These are phyloP conservation scores for Sebastes kiyomatsui DNA, from an alignment of 2,797 vertebrate species.

Conservation along the genomic window DNA sequence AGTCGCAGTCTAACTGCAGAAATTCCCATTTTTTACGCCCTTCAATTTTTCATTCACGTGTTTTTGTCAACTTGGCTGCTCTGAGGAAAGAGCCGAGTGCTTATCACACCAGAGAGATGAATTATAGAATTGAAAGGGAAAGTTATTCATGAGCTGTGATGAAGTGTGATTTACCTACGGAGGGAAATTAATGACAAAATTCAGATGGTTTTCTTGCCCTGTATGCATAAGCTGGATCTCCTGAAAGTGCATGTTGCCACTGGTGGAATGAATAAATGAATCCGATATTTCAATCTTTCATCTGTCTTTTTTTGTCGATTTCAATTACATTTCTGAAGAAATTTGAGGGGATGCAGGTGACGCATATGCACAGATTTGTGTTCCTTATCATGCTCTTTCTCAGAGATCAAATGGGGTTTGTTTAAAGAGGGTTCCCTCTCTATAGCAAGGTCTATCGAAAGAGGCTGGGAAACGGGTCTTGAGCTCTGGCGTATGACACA, in stretches of 20 bases:
- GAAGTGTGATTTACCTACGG: slow-evolving; percentile 30
- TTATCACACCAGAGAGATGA: slow-evolving; percentile 21
- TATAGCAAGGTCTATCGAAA: not conserved
- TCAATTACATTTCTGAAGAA: not conserved
- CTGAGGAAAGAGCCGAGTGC: not conserved
- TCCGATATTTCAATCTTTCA: slow-evolving; percentile 16
- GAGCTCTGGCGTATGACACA: too few relatives aligned
- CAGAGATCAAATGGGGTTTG: not conserved
- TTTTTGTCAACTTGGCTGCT: slow-evolving; percentile 2
- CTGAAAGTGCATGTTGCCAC: slow-evolving; percentile 2
- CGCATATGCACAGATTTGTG: not conserved
- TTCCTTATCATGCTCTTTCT: not conserved
- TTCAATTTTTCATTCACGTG: slow-evolving; percentile 9
- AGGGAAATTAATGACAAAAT: slow-evolving; percentile 37
- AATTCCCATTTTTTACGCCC: not conserved
- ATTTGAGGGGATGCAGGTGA: not conserved
- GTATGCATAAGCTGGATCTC: slow-evolving; percentile 8
- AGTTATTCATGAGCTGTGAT: slow-evolving; percentile 36
- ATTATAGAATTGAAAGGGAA: slow-evolving; percentile 32
- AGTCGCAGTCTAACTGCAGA: not conserved
- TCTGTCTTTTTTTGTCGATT: slow-evolving; percentile 28
- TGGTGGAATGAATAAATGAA: slow-evolving; percentile 27
- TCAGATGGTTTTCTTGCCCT: slow-evolving; percentile 5
- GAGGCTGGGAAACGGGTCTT: too few relatives aligned
- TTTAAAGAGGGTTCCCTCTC: slow-evolving; percentile 3